Evolutionary conservation across 2,888 invertebrate genomes (phyloP).

Genomic region (Caenorhabditis sp.): DNA sequence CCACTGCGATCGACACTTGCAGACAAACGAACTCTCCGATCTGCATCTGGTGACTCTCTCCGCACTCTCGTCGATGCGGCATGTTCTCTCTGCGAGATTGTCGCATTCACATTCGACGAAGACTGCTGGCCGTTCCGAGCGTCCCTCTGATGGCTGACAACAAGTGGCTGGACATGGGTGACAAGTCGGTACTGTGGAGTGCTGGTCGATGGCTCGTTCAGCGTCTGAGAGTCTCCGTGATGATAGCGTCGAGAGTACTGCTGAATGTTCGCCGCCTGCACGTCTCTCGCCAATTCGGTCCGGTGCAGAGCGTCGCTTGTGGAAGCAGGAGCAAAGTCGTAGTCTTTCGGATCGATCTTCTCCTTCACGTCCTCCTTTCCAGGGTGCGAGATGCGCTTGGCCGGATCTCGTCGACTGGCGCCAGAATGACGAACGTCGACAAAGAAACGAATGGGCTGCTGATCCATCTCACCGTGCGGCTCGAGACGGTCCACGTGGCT

Average conservation of each 20-base stretch:
- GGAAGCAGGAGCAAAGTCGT: constrained; percentile 22
- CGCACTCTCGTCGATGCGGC: constrained; percentile 51
- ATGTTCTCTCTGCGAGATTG: constrained; percentile 46
- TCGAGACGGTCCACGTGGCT: constrained; percentile 53
- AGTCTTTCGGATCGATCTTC: constrained; percentile 45
- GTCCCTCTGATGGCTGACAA: constrained; percentile 16
- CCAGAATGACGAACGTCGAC: constrained; percentile 68
- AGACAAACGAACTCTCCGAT: constrained; percentile 40
- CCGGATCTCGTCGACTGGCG: constrained; percentile 31
- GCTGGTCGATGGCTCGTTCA: constrained; percentile 25
- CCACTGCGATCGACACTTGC: constrained; percentile 59
- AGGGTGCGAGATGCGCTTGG: constrained; percentile 51
- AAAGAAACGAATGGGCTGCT: constrained; percentile 68
- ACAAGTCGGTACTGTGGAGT: constrained; percentile 39
- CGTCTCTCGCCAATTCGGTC: constrained; percentile 37
- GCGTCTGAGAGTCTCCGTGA: constrained; percentile 28
- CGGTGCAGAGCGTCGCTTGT: constrained; percentile 20
- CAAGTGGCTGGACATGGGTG: constrained; percentile 43
- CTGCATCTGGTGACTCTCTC: constrained; percentile 54
- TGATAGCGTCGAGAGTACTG: constrained; percentile 48
- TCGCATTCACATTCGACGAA: constrained; percentile 55
- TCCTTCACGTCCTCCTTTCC: constrained; percentile 63
- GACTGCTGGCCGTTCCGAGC: constrained; percentile 17
- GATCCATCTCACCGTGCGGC: constrained; percentile 56
- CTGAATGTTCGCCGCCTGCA: constrained; percentile 49